Conservation (phyloP, 2,888 invertebrate species). For the Drosophila koepferae region DNA sequence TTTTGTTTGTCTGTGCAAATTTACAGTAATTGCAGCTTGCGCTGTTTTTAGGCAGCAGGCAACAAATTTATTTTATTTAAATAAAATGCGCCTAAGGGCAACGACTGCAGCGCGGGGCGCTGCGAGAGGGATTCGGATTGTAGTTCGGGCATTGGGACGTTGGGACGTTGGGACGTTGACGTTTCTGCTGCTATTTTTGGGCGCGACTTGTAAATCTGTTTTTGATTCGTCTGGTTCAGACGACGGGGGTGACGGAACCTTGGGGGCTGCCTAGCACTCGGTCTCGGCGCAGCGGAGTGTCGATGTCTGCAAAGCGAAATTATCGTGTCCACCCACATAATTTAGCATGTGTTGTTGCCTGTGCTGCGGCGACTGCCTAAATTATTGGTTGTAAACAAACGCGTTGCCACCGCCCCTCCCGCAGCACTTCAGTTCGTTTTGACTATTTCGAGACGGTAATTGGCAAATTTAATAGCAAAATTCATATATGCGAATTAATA, state of each 20-base stretch:
- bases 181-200: conserved; percentile 67
- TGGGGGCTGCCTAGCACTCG: conserved; percentile 41
- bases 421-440: conserved; percentile 49
- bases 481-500: conserved; percentile 37
- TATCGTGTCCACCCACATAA: conserved; percentile 80
- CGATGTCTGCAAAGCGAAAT: conserved; percentile 71
- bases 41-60: conserved; percentile 49
- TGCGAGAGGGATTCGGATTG: background rate
- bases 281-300: conserved; percentile 38
- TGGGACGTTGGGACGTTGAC: conserved; percentile 36
- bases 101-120: conserved; percentile 27
- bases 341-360: conserved; percentile 69
- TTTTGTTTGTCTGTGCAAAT: conserved; percentile 65
- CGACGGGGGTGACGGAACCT: conserved; percentile 24
- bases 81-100: conserved; percentile 73
- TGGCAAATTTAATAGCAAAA: conserved; percentile 48
- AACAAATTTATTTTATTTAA: conserved; percentile 81
- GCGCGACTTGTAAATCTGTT: conserved; percentile 69
- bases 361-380: conserved; percentile 55
- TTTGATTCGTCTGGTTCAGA: conserved; percentile 48
- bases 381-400: conserved; percentile 80
- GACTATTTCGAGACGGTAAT: conserved; percentile 74
- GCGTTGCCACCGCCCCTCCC: conserved; percentile 40
- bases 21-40: conserved; percentile 70
- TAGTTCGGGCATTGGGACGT: conserved; percentile 18